Percentiles rank a stretch among this genome's conserved stretches.
Conservation (phyloP, 2,797 vertebrate species). For the Melanotaenia parkinsoni region DNA sequence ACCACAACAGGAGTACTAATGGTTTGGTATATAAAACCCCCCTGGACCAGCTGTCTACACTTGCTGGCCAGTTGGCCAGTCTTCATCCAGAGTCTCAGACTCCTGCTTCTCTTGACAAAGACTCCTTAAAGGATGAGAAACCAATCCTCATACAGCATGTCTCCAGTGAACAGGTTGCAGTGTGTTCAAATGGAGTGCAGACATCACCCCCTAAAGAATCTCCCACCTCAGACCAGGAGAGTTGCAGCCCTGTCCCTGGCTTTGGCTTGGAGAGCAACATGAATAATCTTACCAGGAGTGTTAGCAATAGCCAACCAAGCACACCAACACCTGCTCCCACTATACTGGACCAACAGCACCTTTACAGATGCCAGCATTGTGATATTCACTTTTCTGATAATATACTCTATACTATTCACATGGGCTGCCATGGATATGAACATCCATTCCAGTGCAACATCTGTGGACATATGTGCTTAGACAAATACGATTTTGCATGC, state of each 20-base stretch:
- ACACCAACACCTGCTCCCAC: constrained; percentile 81
- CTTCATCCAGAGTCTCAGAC: constrained; percentile 88
- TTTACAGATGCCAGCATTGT: constrained; percentile 95
- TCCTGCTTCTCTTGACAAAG: constrained; percentile 84
- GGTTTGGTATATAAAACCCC: constrained; percentile 90
- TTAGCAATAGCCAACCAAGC: constrained; percentile 90
- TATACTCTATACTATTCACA: constrained; percentile 97
- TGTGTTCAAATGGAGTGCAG: constrained; percentile 82
- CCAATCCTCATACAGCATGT: constrained; percentile 91
- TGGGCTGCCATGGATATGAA: constrained; percentile 97
- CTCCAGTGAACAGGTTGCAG: constrained; percentile 78
- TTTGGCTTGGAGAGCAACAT: constrained; percentile 84
- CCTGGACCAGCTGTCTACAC: constrained; percentile 92
- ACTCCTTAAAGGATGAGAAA: constrained; percentile 91
- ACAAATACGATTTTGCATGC: constrained; percentile 97
- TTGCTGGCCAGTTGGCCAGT: constrained; percentile 91
- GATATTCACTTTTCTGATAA: constrained; percentile 96
- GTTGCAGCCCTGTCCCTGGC: constrained; percentile 87
- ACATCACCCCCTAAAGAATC: constrained; percentile 85
- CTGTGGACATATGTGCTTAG: constrained; percentile 93
- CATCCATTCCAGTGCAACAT: constrained; percentile 98
- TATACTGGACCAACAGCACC: constrained; percentile 85
- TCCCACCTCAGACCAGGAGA: constrained; percentile 81
- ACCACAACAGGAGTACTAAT: constrained; percentile 78
- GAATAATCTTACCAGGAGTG: constrained; percentile 84